Evolutionary conservation across 2,113 vertebrate genomes (phyloP).

Genomic region (Pao palembangensis): DNA sequence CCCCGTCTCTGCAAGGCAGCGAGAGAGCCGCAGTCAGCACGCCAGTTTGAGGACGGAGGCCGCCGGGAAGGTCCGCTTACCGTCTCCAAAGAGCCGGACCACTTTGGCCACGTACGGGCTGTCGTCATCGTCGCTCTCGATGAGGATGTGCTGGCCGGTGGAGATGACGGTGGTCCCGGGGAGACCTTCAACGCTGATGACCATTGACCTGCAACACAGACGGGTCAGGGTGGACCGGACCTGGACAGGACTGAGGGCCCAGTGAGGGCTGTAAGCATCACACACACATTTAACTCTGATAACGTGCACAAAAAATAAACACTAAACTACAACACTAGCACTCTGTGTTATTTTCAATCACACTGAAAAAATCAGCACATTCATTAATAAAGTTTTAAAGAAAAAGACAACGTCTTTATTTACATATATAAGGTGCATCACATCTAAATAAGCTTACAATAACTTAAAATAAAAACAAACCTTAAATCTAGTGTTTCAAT

Average conservation of each 20-base stretch:
- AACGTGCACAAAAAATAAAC: background rate
- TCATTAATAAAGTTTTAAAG: no score
- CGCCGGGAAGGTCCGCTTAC: conserved; percentile 62
- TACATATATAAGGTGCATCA: no score
- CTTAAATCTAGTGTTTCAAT: no score
- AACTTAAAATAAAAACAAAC: no score
- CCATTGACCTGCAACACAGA: conserved; percentile 72
- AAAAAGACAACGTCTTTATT: no score
- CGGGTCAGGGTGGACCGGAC: no score
- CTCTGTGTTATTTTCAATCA: background rate
- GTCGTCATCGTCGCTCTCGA: conserved; percentile 81
- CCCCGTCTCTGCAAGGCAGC: conserved; percentile 57
- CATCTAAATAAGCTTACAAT: no score
- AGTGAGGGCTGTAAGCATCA: background rate
- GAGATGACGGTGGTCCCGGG: conserved; percentile 55
- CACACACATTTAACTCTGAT: no score
- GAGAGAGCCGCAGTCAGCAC: background rate
- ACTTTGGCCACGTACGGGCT: conserved; percentile 84
- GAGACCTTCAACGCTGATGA: conserved; percentile 69
- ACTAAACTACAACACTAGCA: background rate
- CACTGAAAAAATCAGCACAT: no score
- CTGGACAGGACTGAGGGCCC: no score
- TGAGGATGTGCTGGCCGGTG: conserved; percentile 82
- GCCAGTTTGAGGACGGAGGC: background rate
- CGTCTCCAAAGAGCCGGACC: conserved; percentile 80